A percentile compares a stretch with the other conserved stretches of the same genome.
Evolutionary conservation across 2,797 vertebrate genomes (phyloP).

Genomic region (Stomatorhinus walkeri): DNA sequence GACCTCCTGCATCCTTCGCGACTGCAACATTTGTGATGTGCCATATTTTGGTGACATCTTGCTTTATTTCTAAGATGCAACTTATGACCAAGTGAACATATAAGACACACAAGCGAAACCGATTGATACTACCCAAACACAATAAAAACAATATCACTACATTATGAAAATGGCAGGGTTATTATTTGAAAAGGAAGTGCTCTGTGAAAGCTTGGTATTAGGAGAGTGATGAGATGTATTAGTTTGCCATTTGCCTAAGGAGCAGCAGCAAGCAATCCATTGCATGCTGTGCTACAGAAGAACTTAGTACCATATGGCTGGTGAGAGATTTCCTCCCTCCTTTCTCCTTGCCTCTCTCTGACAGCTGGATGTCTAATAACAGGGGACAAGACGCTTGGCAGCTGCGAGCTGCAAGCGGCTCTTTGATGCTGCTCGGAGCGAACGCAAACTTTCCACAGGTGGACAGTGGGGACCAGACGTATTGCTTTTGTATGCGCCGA

Average conservation of each 20-base stretch:
- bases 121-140: background rate
- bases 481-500: conserved; percentile 33
- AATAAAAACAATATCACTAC: background rate
- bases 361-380: conserved; percentile 66
- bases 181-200: background rate
- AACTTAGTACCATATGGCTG: conserved; percentile 87
- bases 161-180: background rate
- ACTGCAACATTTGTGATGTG: background rate
- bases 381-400: conserved; percentile 72
- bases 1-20: background rate
- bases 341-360: conserved; percentile 51
- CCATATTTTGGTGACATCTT: background rate
- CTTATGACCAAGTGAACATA: background rate
- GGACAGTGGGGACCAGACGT: conserved; percentile 58
- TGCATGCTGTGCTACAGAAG: conserved; percentile 42
- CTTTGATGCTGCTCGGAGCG: conserved; percentile 69
- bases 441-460: conserved; percentile 74
- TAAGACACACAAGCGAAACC: background rate
- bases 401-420: conserved; percentile 77
- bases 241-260: conserved; percentile 72
- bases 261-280: conserved; percentile 41
- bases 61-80: background rate
- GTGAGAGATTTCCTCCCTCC: conserved; percentile 79
- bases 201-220: conserved; percentile 68
- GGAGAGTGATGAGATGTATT: conserved; percentile 72